Base-by-base conservation (phyloP, 2,797 vertebrate genomes). In the Silurus aristotelis region DNA sequence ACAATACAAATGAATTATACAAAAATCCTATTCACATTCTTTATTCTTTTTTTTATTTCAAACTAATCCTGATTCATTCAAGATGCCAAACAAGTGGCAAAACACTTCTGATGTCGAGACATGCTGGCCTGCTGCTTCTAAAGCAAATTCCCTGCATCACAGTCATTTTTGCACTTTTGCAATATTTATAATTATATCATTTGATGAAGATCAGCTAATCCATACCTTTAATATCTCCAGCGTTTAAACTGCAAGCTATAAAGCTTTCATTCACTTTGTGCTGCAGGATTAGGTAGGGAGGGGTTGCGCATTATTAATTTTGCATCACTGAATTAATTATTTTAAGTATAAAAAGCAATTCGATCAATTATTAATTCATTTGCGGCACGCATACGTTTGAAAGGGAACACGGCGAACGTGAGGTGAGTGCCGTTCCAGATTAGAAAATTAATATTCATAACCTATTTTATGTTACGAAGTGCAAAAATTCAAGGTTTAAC, bases 401-500 rank as follows among this genome's bases (percentile, higher is more conserved):
- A 91, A 89, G 87, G 83, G 84, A 89, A 90, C 89, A 88, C 73
- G 52, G 87, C 87, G 90, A 89, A 84, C 56, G 87, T 91, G 92
- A 94, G 92, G 93, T 93, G 92, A 93, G 90, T 88, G 89, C 89
- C 90, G 91, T 92, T 96, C 95, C 94, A 95, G 95, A 96, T 95
- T 92, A 94, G 91, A 92, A 94, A 92, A 97, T 99, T 97, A 97
- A 97, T 97, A 98, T 98, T 97, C 94, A 98, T 97, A 93, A 95
- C 94, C 94, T 96, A 92, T 96, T 95, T 93, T 94, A 96, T 64
- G 22, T 80, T 64, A 94, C 93, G 92, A 95, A 92, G 87, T 88
- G 85, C 82, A 87, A 89, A 89, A 92, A 87, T 92, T 93, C 78
- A 72, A 87, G 75, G 89, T 92, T 91, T 88, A 93, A 91, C 88